Conservation (phyloP, 2,888 invertebrate genomes). For the Drosophila maculinotata region DNA sequence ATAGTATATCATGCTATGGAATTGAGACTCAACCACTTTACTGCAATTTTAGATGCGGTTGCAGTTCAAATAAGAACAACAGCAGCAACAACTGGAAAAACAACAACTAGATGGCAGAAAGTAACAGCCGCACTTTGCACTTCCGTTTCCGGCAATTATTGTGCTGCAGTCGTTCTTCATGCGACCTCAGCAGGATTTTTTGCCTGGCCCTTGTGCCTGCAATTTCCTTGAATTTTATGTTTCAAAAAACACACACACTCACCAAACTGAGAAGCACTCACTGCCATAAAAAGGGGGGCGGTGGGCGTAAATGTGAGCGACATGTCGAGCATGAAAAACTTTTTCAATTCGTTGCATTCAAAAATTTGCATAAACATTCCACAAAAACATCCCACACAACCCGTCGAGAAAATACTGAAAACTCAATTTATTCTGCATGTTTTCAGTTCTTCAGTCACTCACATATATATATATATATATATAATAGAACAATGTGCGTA, state of each 20-base stretch:
- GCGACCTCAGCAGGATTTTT: constrained; percentile 49
- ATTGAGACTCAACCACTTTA: constrained; percentile 55
- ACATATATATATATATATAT: too few relatives aligned
- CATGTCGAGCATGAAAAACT: constrained; percentile 62
- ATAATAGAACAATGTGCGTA: constrained; percentile 20
- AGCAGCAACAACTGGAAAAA: constrained; percentile 15
- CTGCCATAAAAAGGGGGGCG: constrained; percentile 2
- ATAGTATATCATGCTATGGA: constrained; percentile 53
- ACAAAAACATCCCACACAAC: constrained; percentile 19
- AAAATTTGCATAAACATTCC: constrained; percentile 72
- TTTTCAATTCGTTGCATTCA: constrained; percentile 73
- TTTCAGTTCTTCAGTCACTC: too few relatives aligned
- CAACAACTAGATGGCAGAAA: constrained; percentile 21
- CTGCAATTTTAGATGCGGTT: constrained; percentile 57
- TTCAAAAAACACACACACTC: constrained; percentile 38
- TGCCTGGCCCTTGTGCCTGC: constrained; percentile 28
- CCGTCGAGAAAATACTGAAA: neutral
- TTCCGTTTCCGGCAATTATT: constrained; percentile 80
- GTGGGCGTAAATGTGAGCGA: constrained; percentile 19
- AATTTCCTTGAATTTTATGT: constrained; percentile 62
- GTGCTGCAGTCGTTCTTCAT: constrained; percentile 38
- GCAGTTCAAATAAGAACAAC: constrained; percentile 20
- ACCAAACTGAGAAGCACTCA: constrained; percentile 13
- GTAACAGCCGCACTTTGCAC: constrained; percentile 76
- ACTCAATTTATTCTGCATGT: neutral